A percentile compares a stretch with the other conserved stretches of the same genome.
Conservation (phyloP, 1,140 invertebrate genomes). For the Agraylea sexmaculata region DNA sequence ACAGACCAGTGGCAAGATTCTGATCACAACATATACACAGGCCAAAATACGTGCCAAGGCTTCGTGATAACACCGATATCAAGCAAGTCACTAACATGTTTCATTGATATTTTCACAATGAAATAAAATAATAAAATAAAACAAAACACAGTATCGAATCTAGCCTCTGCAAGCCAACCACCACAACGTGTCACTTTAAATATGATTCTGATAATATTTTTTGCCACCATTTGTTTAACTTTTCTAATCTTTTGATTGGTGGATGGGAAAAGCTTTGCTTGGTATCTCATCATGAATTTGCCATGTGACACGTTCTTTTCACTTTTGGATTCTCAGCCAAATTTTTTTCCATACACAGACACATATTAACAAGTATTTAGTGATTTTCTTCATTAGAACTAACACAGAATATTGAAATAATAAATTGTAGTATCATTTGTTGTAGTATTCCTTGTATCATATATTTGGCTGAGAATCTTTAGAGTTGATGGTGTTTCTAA, state of each 20-base stretch:
- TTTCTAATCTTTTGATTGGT: too few relatives aligned
- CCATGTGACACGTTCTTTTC: constrained; percentile 12
- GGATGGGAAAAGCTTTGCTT: constrained; percentile 45
- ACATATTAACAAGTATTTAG: not conserved
- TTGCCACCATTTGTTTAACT: too few relatives aligned
- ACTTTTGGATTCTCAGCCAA: constrained; percentile 18
- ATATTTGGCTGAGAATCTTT: constrained; percentile 17
- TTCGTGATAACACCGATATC: constrained; percentile 21
- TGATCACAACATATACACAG: constrained; percentile 12
- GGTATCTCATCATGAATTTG: constrained; percentile 36
- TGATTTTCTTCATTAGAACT: not conserved
- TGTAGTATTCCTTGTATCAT: not conserved
- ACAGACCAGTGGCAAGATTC: constrained; percentile 22
- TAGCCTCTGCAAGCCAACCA: constrained; percentile 21
- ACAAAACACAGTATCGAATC: constrained; percentile 22
- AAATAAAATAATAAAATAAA: too few relatives aligned
- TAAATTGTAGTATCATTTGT: not conserved
- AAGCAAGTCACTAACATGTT: constrained; percentile 21
- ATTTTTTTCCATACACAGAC: constrained; percentile 5
- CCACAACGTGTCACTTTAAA: too few relatives aligned
- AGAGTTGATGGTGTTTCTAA: not conserved
- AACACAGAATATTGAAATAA: not conserved
- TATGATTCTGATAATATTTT: too few relatives aligned
- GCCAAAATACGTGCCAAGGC: constrained; percentile 11
- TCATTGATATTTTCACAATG: too few relatives aligned